Conservation (phyloP, 2,113 vertebrate genomes). For the Anseranas semipalmata region DNA sequence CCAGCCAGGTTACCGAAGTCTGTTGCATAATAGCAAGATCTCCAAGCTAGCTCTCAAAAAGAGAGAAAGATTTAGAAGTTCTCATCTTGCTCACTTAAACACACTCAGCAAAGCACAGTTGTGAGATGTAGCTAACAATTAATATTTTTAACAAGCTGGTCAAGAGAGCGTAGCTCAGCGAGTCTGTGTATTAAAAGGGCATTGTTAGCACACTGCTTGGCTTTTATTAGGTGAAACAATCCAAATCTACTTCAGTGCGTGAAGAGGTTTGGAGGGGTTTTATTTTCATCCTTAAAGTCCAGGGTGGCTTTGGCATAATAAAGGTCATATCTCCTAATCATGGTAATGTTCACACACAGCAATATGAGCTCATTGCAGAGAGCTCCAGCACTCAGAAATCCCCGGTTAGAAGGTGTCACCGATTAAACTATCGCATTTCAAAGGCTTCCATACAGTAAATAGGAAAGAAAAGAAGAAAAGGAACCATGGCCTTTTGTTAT, state of each 20-base stretch:
- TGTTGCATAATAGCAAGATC: neutral
- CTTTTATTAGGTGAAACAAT: slow-evolving; percentile 81
- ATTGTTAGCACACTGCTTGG: slow-evolving; percentile 64
- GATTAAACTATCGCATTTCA: slow-evolving; percentile 87
- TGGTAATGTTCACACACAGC: slow-evolving; percentile 79
- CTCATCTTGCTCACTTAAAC: neutral
- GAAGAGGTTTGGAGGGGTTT: slow-evolving; percentile 72
- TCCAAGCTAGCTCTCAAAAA: neutral
- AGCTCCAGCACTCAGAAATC: slow-evolving; percentile 79
- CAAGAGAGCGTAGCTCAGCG: slow-evolving; percentile 32
- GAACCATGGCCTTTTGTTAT: slow-evolving; percentile 92
- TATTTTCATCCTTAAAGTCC: slow-evolving; percentile 80
- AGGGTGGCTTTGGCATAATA: slow-evolving; percentile 81
- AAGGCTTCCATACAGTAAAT: slow-evolving; percentile 86
- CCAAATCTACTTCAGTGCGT: slow-evolving; percentile 69
- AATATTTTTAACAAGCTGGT: slow-evolving; percentile 63
- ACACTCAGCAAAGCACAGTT: neutral
- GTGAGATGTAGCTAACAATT: slow-evolving; percentile 21
- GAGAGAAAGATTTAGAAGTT: neutral
- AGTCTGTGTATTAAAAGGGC: slow-evolving; percentile 57
- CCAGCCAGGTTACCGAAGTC: neutral
- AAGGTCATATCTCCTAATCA: slow-evolving; percentile 82
- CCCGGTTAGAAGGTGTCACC: slow-evolving; percentile 82
- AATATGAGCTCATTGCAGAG: slow-evolving; percentile 81
- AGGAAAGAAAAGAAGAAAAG: slow-evolving; percentile 89